phyloP scores from a whole-genome alignment of 2,888 invertebrate species.

The Melangyna quadrimaculata region DNA sequence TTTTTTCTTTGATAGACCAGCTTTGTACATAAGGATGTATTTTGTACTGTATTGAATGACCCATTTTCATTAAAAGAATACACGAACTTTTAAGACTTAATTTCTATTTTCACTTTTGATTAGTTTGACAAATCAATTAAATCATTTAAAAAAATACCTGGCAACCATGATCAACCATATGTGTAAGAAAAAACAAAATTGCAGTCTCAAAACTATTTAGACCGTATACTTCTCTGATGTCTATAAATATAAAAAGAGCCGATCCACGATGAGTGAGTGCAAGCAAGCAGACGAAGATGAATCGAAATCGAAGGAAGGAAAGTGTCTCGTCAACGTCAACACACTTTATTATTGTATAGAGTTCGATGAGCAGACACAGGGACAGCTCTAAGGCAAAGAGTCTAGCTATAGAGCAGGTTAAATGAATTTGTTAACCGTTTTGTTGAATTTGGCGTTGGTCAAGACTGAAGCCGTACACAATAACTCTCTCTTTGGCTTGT shows the following conservation, averaged over 20 bases:
- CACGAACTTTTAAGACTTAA: no score
- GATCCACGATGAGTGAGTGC: not conserved
- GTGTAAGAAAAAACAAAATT: constrained; percentile 25
- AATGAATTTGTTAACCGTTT: constrained; percentile 42
- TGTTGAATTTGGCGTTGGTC: constrained; percentile 1
- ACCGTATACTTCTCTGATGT: not conserved
- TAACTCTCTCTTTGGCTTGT: constrained; percentile 1
- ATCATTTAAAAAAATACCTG: not conserved
- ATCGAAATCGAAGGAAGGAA: constrained; percentile 55
- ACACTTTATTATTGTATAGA: constrained; percentile 17
- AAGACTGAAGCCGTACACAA: not conserved
- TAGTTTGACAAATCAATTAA: no score
- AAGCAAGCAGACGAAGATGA: constrained; percentile 32
- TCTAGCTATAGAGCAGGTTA: constrained; percentile 3
- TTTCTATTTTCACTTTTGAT: no score
- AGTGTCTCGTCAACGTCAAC: constrained; percentile 35
- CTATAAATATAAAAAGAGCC: constrained; percentile 36
- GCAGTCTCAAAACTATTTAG: constrained; percentile 39
- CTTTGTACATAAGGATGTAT: no score
- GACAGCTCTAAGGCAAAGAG: not conserved
- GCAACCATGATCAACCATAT: constrained; percentile 12
- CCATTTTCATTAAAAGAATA: no score
- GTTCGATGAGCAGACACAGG: constrained; percentile 41
- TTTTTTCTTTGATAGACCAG: no score
- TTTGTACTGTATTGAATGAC: no score